Percentiles rank a stretch among this genome's conserved stretches.
phyloP scores from a whole-genome alignment of 2,113 vertebrate genomes.

The Thalassarche chlororhynchos region DNA sequence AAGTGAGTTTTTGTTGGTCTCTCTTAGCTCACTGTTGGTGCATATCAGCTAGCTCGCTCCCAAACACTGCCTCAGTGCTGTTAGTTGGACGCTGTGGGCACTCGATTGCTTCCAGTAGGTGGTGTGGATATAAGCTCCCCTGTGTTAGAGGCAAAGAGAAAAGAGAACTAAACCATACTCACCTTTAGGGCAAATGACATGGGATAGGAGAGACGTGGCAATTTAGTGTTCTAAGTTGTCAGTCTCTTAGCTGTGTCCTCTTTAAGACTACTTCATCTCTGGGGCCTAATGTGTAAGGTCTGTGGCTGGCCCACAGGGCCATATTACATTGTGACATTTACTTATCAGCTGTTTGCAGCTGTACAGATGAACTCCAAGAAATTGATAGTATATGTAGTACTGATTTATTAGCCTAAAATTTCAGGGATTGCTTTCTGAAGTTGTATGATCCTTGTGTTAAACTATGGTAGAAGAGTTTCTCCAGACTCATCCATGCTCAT shows the following conservation, averaged over 20 bases:
- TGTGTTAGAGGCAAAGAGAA: not conserved
- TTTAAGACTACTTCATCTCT: not conserved
- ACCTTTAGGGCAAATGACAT: not conserved
- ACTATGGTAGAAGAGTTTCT: not conserved
- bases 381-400: not conserved
- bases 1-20: not conserved
- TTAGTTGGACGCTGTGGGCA: not conserved
- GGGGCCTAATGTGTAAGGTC: not conserved
- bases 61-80: not conserved
- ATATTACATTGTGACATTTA: not conserved
- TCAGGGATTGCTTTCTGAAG: not conserved
- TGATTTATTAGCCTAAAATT: not conserved
- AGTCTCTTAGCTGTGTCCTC: not conserved
- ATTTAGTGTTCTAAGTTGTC: not conserved
- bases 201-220: not conserved
- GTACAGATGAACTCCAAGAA: not conserved
- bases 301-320: not conserved
- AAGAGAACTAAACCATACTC: not conserved
- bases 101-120: fast-evolving
- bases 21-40: not conserved
- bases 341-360: not conserved
- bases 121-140: not conserved
- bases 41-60: not conserved
- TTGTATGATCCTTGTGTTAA: not conserved
- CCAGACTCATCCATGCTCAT: not conserved